These are phyloP conservation scores for Tapera naevia DNA, from an alignment of 2,797 vertebrate genomes.

Conservation along the genomic window DNA sequence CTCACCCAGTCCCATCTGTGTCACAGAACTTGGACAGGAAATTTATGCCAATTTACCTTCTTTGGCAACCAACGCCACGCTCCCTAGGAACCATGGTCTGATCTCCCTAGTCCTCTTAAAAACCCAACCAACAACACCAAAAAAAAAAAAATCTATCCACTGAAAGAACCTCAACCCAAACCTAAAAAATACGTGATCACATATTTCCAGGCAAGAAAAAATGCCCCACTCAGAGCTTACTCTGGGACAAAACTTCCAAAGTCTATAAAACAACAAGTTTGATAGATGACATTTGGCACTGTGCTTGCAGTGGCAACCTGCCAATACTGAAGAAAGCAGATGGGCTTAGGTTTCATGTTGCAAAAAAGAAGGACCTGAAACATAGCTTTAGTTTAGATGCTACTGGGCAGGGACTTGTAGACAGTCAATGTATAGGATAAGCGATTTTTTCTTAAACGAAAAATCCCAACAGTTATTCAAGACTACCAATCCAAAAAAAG, in stretches of 20 bases:
- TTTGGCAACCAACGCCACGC: background rate
- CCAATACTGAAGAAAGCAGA: rapidly evolving
- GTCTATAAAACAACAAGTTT: background rate
- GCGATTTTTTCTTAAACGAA: background rate
- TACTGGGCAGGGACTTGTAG: background rate
- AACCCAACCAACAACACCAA: background rate
- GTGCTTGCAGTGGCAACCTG: background rate
- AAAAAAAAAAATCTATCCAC: too few species aligned
- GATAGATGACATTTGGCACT: background rate
- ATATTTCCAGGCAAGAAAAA: background rate
- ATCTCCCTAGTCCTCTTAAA: background rate
- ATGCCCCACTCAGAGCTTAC: background rate
- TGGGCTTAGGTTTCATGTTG: background rate
- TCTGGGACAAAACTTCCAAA: background rate
- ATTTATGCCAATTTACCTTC: background rate
- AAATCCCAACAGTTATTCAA: background rate
- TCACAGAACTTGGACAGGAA: background rate
- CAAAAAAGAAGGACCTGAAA: background rate
- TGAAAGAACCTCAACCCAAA: background rate
- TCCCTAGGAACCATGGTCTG: background rate
- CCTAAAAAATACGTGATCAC: background rate
- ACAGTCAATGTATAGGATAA: background rate
- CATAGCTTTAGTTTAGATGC: background rate
- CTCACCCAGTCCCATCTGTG: background rate
- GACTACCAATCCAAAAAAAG: background rate